A percentile compares a stretch with the other conserved stretches of the same genome.
Conservation (phyloP, 2,113 vertebrate genomes). For the Notothenia coriiceps region DNA sequence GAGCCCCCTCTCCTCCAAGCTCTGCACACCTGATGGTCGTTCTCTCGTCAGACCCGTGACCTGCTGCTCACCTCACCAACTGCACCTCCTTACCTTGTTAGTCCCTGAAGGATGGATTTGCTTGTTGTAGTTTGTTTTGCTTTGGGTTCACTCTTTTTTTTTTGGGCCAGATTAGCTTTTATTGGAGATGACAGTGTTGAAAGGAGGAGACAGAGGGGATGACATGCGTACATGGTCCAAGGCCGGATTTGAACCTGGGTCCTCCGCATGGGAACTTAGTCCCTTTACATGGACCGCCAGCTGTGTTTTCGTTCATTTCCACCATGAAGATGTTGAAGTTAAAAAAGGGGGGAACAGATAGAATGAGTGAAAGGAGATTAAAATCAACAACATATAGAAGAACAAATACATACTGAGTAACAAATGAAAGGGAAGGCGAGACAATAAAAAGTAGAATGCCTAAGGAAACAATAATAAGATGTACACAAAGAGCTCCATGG, state of each 20-base stretch:
- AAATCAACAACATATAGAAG: neutral
- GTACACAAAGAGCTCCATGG: slow-evolving; percentile 3
- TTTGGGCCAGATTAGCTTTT: too few relatives aligned
- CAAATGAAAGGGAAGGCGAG: too few relatives aligned
- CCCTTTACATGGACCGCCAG: too few relatives aligned
- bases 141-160: neutral
- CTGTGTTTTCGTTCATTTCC: neutral
- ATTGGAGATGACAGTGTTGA: too few relatives aligned
- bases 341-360: neutral
- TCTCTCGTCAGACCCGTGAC: neutral
- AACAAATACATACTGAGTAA: neutral
- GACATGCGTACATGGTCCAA: too few relatives aligned
- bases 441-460: neutral
- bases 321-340: neutral
- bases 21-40: neutral
- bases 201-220: too few relatives aligned
- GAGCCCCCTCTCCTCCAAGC: neutral
- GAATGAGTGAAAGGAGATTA: neutral
- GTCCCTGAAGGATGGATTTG: neutral
- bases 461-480: slow-evolving; percentile 2
- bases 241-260: too few relatives aligned
- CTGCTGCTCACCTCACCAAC: neutral
- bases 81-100: neutral
- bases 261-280: too few relatives aligned
- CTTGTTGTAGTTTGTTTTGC: neutral